Percentiles rank a stretch among this genome's conserved stretches.
phyloP scores from a whole-genome alignment of 2,888 invertebrate genomes.

The Acrobasis repandana region DNA sequence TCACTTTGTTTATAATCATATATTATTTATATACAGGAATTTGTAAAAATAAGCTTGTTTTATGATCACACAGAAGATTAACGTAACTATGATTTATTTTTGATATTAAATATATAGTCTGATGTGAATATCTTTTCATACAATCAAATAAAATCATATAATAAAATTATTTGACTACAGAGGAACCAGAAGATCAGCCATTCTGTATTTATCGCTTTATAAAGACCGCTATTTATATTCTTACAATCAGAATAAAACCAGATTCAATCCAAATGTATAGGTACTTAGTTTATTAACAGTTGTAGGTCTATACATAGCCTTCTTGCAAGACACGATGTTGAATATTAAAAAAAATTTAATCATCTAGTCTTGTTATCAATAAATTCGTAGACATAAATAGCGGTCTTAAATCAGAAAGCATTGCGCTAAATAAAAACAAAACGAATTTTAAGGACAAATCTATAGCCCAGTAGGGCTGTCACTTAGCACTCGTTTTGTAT shows the following conservation, averaged over 20 bases:
- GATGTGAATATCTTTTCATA: background rate
- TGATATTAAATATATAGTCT: background rate
- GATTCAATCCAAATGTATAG: background rate
- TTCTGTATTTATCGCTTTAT: background rate
- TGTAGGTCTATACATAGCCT: background rate
- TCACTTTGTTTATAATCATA: background rate
- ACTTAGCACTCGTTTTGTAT: constrained; percentile 5
- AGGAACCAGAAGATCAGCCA: background rate
- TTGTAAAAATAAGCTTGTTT: background rate
- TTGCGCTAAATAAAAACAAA: background rate
- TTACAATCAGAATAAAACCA: background rate
- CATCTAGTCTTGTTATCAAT: no score
- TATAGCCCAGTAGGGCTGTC: background rate
- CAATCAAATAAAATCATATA: no score
- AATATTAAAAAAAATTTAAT: no score
- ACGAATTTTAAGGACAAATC: background rate
- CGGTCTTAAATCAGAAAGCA: background rate
- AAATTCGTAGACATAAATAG: background rate
- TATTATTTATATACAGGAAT: constrained; percentile 4
- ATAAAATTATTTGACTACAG: background rate
- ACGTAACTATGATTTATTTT: background rate
- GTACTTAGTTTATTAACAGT: background rate
- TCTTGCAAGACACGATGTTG: background rate
- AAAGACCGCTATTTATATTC: background rate
- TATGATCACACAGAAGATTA: background rate